Conservation (phyloP, 2,113 vertebrate species). For the Todiramphus saurophagus region DNA sequence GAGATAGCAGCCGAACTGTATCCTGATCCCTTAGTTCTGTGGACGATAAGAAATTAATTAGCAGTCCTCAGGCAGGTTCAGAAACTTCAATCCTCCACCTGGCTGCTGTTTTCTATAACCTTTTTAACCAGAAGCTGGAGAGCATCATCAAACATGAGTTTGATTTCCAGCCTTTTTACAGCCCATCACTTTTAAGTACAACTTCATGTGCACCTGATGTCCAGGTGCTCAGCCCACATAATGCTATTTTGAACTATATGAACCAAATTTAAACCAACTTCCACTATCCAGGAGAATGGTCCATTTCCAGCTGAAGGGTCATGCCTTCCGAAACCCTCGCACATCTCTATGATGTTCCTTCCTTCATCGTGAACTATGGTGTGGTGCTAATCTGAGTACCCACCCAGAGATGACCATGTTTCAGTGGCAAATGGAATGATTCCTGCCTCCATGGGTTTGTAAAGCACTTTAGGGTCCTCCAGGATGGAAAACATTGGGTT, state of each 20-base stretch:
- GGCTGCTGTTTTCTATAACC: not conserved
- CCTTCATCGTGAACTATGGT: accelerated
- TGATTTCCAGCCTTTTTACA: not conserved
- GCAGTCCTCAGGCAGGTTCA: not conserved
- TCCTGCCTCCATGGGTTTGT: not conserved
- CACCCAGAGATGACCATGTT: not conserved
- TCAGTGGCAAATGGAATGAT: not conserved
- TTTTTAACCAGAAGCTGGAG: not conserved
- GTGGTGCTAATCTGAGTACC: not conserved
- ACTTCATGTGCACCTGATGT: accelerated
- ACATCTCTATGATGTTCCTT: not conserved
- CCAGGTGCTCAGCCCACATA: not conserved
- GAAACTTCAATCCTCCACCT: not conserved
- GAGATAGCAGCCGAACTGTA: not conserved
- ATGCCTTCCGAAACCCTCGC: not conserved
- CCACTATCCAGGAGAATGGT: not conserved
- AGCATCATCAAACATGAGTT: accelerated
- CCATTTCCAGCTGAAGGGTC: not conserved
- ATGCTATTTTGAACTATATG: not conserved
- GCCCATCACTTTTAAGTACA: not conserved
- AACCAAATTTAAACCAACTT: not conserved
- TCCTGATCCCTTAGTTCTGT: not conserved
- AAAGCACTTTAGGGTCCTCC: not conserved
- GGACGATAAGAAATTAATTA: not conserved
- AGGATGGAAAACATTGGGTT: not conserved